These are phyloP conservation scores for Cladorhizidae sp. DNA, from an alignment of 37 sponge, comb jelly and placozoan species.

Conservation along the genomic window DNA sequence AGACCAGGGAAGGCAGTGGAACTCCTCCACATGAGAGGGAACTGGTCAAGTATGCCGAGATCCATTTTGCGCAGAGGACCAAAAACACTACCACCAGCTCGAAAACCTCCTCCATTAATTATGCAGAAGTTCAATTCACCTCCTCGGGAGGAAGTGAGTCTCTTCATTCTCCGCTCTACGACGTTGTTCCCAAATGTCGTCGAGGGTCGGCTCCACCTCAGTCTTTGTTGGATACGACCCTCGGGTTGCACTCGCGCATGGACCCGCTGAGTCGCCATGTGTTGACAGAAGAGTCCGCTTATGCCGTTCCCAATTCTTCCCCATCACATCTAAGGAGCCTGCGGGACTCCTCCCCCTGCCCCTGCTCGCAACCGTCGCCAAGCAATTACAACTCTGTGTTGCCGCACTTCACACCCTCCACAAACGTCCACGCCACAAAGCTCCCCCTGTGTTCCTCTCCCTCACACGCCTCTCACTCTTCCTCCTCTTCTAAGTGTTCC, in stretches of 20 bases:
- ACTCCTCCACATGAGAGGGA: background rate
- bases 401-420: background rate
- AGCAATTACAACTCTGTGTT: background rate
- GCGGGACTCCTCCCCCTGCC: conserved; percentile 38
- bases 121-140: conserved; percentile 49
- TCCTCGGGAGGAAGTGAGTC: background rate
- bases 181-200: conserved; percentile 2
- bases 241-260: background rate
- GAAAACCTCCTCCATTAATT: conserved; percentile 31
- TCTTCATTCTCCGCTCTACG: conserved; percentile 22
- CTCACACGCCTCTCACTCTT: background rate
- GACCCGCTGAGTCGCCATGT: too few relatives aligned
- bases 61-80: background rate
- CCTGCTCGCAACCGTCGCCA: too few relatives aligned
- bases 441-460: background rate
- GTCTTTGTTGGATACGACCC: background rate
- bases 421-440: background rate
- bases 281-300: background rate
- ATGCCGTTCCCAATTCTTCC: background rate
- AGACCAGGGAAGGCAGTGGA: background rate
- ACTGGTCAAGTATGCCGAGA: conserved; percentile 36
- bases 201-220: background rate
- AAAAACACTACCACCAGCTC: background rate
- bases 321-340: background rate
- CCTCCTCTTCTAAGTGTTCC: too few relatives aligned